Percentiles rank a stretch among this genome's conserved stretches.
Conservation (phyloP, 2,797 vertebrate species). For the Poeciliopsis infans region DNA sequence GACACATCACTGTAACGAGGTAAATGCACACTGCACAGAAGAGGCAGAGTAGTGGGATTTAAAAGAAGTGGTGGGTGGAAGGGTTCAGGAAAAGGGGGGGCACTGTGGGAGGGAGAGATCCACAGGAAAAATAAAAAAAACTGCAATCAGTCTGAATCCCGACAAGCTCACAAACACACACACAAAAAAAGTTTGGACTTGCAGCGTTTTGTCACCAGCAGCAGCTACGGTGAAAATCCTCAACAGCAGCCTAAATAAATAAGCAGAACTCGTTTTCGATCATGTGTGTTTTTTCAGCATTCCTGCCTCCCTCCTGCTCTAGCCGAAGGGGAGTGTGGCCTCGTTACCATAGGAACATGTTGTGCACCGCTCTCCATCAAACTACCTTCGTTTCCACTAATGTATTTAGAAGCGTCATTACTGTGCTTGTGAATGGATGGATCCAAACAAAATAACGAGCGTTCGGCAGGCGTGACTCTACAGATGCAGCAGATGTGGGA, state of each 20-base stretch:
- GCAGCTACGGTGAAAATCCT: slow-evolving; percentile 2
- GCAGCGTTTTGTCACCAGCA: slow-evolving; percentile 11
- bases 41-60: slow-evolving; percentile 52
- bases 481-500: not conserved
- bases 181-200: slow-evolving; percentile 14
- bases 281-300: slow-evolving; percentile 42
- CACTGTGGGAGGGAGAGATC: slow-evolving; percentile 65
- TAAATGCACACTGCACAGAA: slow-evolving; percentile 43
- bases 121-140: slow-evolving; percentile 52
- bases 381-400: slow-evolving; percentile 58
- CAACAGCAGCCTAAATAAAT: slow-evolving; percentile 32
- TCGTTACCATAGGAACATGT: slow-evolving; percentile 78
- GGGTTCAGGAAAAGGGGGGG: slow-evolving; percentile 56
- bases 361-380: slow-evolving; percentile 57
- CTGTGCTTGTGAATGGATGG: slow-evolving; percentile 41
- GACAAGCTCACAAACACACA: slow-evolving; percentile 14
- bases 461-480: not conserved
- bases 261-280: slow-evolving; percentile 45
- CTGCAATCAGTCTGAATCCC: slow-evolving; percentile 42
- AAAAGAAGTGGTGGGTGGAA: slow-evolving; percentile 64
- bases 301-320: slow-evolving; percentile 48
- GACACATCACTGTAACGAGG: slow-evolving; percentile 54
- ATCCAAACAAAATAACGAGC: slow-evolving; percentile 35
- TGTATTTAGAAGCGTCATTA: slow-evolving; percentile 47
- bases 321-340: slow-evolving; percentile 68